Base-by-base conservation (phyloP, 2,797 vertebrate species). In the Falco naumanni region DNA sequence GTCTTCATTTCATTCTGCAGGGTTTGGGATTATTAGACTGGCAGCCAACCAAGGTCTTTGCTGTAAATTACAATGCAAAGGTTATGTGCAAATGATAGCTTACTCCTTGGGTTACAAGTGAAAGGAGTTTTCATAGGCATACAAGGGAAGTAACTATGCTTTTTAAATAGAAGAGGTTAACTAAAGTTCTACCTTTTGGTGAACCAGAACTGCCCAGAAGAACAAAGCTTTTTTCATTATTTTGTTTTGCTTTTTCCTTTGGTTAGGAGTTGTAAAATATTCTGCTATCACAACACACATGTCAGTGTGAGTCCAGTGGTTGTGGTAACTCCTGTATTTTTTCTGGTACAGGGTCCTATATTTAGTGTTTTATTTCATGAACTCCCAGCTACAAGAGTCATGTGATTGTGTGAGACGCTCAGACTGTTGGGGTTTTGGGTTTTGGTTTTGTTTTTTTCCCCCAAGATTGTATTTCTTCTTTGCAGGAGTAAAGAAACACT, bases 1-100 rank as follows among this genome's bases (percentile, higher is more conserved):
- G 85, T 84, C 91, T 88, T 94, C 76, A 56, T 96, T 86, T 78
- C 79, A 7, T 84, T 37, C 89, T 76, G 72, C 78, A 48, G 66
- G 69, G 69, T 39, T 71, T 80, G 87, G 48, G 78, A 34, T 91
- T 93, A 94, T 37, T 80, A 60, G 76, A 60, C 85, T 97, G 95
- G 96, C 93, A 82, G 50, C 25, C 72, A 65, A 19, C 79, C 91
- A 93, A 93, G 66, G 57, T 3, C 14, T 93, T 70, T 71, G 78
- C 92, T 80, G 81, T 43, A 86, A 89, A 81, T 51, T 83, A 68
- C 84, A 48, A 65, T 5, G 71, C 13, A 1, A 71, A 94, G 18
- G 53, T 66, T 75, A 11, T 1, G 16, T 68, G 72, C 45, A 81
- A 81, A 72, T 8, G 45, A 14, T 91, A 71, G 60, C 87, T 92